Conservation (phyloP, 2,888 invertebrate genomes). For the Nezara viridula region DNA sequence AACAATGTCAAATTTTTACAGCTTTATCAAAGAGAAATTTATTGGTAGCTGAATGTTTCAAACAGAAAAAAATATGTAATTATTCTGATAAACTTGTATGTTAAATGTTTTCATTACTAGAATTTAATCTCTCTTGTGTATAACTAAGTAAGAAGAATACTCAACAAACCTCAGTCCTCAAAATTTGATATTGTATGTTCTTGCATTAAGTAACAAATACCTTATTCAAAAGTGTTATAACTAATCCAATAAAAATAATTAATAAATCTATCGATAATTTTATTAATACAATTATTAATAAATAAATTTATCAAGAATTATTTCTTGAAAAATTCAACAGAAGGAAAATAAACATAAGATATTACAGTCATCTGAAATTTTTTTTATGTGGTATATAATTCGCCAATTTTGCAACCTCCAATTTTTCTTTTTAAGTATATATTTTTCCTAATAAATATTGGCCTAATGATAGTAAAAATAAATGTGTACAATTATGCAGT, state of each 20-base stretch:
- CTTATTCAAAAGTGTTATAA: not conserved
- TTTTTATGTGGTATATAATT: not conserved
- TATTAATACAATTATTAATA: not conserved
- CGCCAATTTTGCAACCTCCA: not conserved
- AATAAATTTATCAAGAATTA: no score
- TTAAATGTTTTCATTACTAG: no score
- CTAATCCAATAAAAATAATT: not conserved
- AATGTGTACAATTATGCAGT: not conserved
- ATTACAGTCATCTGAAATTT: not conserved
- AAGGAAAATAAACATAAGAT: not conserved
- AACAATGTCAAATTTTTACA: not conserved
- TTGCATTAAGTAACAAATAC: not conserved
- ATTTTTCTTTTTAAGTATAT: not conserved
- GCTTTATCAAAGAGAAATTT: not conserved
- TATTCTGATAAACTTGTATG: no score
- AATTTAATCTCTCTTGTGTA: no score
- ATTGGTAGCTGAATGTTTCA: not conserved
- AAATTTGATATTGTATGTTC: no score
- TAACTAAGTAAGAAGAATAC: no score
- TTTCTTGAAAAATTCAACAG: not conserved
- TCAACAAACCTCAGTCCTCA: no score
- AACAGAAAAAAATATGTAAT: no score
- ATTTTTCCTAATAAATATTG: not conserved
- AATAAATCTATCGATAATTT: not conserved
- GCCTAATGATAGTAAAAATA: not conserved